Percentiles rank a stretch among this genome's conserved stretches.
phyloP scores from a whole-genome alignment of 2,797 vertebrate species.

The Phaenicophaeus curvirostris region DNA sequence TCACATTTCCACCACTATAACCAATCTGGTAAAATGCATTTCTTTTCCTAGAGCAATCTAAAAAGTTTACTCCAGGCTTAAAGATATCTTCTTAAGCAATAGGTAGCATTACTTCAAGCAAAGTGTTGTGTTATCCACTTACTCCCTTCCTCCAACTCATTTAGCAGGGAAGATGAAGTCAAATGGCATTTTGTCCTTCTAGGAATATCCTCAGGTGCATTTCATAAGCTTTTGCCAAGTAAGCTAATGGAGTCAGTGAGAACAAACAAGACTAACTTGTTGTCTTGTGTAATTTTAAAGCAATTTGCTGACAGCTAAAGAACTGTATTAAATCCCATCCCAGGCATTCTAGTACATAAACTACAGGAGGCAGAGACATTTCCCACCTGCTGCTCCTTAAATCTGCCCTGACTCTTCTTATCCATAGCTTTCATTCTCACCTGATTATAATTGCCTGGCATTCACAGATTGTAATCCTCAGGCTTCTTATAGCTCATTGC shows the following conservation, averaged over 20 bases:
- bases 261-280: background rate
- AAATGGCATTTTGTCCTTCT: background rate
- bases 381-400: background rate
- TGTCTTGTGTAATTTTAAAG: background rate
- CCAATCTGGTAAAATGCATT: background rate
- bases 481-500: background rate
- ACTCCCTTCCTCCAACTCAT: background rate
- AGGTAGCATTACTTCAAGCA: background rate
- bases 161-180: background rate
- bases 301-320: background rate
- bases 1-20: background rate
- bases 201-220: background rate
- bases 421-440: background rate
- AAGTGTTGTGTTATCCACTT: background rate
- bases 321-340: background rate
- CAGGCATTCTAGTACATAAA: background rate
- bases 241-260: background rate
- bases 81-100: background rate
- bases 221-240: background rate
- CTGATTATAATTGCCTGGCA: background rate
- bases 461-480: background rate
- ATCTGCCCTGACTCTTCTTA: background rate
- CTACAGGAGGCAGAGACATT: background rate
- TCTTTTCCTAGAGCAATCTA: background rate
- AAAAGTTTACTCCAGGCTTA: background rate